Conservation (phyloP, 1,140 invertebrate species). For the Lordiphosa stackelbergi region DNA sequence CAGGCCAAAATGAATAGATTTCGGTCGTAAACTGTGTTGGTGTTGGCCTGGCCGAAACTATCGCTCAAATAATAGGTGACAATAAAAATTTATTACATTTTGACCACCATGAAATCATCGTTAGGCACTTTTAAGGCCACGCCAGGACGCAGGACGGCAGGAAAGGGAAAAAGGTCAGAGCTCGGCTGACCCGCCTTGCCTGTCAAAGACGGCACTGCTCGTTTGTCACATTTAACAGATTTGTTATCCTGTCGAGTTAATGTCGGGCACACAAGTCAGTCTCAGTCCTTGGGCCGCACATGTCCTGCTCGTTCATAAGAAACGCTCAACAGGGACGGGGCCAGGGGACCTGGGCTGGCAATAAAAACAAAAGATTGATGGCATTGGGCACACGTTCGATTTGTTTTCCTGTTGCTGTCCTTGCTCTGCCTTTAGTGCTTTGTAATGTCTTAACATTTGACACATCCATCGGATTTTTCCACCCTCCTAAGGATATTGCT, state of each 20-base stretch:
- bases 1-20: conserved; percentile 12
- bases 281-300: conserved; percentile 20
- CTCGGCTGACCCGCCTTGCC: conserved; percentile 53
- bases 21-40: conserved; percentile 55
- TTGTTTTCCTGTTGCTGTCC: conserved; percentile 69
- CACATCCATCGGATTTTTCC: conserved; percentile 65
- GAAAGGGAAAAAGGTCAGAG: conserved; percentile 25
- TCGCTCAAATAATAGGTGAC: conserved; percentile 62
- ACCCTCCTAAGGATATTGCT: conserved; percentile 60
- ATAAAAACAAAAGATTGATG: conserved; percentile 76
- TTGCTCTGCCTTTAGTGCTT: conserved; percentile 69
- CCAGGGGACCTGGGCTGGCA: conserved; percentile 31
- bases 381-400: conserved; percentile 76
- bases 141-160: conserved; percentile 1
- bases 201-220: conserved; percentile 60
- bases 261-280: conserved; percentile 59
- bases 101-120: conserved; percentile 77
- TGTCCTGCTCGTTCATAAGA: conserved; percentile 55
- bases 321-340: conserved; percentile 47
- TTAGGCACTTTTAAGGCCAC: conserved; percentile 50
- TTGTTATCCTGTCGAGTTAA: conserved; percentile 77
- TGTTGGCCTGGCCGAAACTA: conserved; percentile 24
- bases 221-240: conserved; percentile 77
- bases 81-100: conserved; percentile 76
- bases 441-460: conserved; percentile 76